Evolutionary conservation across 2,797 vertebrate species (phyloP).

Genomic region (Huso huso): DNA sequence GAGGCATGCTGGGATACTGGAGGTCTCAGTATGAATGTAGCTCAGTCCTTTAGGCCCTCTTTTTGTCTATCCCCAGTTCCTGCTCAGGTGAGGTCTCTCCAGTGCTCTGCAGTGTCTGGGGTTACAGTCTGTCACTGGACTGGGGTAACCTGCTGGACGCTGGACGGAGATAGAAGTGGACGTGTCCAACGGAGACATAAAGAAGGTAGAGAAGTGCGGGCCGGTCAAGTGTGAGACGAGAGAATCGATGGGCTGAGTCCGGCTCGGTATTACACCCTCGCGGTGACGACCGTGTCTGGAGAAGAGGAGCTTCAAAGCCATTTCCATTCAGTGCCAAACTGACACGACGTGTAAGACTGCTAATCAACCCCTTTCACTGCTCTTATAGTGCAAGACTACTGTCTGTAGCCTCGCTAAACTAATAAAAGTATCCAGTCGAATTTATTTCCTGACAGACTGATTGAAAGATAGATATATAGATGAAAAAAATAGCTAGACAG

Average conservation of each 20-base stretch:
- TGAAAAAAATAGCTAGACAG: too few species aligned
- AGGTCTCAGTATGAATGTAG: too few species aligned
- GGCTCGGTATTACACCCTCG: constrained; percentile 43
- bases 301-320: constrained; percentile 1
- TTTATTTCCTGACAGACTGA: too few species aligned
- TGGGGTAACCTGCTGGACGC: constrained; percentile 33
- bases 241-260: constrained; percentile 36
- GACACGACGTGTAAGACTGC: constrained; percentile 46
- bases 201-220: fast-evolving
- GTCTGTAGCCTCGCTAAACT: neutral
- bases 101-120: constrained; percentile 28
- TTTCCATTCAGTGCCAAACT: constrained; percentile 36
- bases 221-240: neutral
- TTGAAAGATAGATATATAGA: too few species aligned
- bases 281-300: constrained; percentile 28
- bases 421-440: too few species aligned
- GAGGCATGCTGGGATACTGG: too few species aligned
- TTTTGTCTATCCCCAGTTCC: constrained; percentile 37
- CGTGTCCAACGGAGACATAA: neutral
- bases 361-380: neutral
- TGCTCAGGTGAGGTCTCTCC: constrained; percentile 15
- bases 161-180: constrained; percentile 43
- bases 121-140: constrained; percentile 39
- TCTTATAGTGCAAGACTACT: neutral
- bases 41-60: neutral